These are phyloP conservation scores for Probaryconus sp. DNA, from an alignment of 1,140 invertebrate genomes.

Conservation along the genomic window DNA sequence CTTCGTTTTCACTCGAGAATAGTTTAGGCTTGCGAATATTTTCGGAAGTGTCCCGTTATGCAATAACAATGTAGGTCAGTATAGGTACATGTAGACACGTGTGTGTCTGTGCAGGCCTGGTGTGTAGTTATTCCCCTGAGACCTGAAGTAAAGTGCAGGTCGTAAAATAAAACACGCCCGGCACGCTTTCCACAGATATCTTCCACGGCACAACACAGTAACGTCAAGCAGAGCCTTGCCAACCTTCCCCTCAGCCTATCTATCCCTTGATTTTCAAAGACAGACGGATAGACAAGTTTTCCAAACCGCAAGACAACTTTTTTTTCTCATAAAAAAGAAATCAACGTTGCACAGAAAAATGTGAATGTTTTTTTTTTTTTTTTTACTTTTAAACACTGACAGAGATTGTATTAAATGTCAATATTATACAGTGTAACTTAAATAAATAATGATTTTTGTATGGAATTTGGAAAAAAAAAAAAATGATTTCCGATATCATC, in stretches of 20 bases:
- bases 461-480: too few relatives aligned
- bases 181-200: conserved; percentile 59
- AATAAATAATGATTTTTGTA: too few relatives aligned
- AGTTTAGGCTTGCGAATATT: conserved; percentile 70
- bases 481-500: conserved; percentile 22
- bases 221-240: too few relatives aligned
- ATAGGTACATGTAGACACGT: conserved; percentile 48
- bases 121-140: conserved; percentile 55
- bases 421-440: too few relatives aligned
- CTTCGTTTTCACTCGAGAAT: conserved; percentile 30
- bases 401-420: too few relatives aligned
- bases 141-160: conserved; percentile 68
- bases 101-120: conserved; percentile 43
- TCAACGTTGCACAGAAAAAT: too few relatives aligned
- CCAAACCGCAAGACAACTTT: too few relatives aligned
- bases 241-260: too few relatives aligned
- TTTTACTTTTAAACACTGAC: too few relatives aligned
- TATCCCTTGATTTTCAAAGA: conserved; percentile 24
- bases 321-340: too few relatives aligned
- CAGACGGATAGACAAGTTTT: conserved; percentile 47
- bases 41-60: conserved; percentile 70
- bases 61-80: conserved; percentile 73
- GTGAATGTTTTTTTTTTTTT: too few relatives aligned
- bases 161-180: conserved; percentile 71
- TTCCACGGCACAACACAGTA: conserved; percentile 43